These are phyloP conservation scores for Stegodyphus dumicola DNA, from an alignment of 1,140 invertebrate species.

Conservation along the genomic window DNA sequence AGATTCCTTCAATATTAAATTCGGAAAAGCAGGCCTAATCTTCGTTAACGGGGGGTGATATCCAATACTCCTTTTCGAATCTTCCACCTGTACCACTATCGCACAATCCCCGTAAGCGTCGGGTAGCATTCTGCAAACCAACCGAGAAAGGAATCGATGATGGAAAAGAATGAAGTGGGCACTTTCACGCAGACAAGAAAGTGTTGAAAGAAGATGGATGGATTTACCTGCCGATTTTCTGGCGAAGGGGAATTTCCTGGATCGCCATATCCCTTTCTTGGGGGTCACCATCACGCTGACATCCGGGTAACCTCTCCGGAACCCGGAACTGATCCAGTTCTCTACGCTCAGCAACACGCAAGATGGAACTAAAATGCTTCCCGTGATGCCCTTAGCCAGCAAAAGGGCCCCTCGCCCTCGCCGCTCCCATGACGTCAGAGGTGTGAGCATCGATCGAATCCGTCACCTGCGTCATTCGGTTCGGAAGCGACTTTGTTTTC, in stretches of 20 bases:
- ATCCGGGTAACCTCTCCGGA: not conserved
- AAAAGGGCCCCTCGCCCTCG: not conserved
- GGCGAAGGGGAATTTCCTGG: slow-evolving; percentile 41
- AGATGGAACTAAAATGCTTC: slow-evolving; percentile 29
- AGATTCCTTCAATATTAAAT: too few relatives aligned
- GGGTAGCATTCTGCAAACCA: too few relatives aligned
- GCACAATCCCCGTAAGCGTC: not conserved
- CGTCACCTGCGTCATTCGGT: slow-evolving; percentile 11
- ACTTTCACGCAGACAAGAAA: not conserved
- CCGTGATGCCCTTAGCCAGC: slow-evolving; percentile 23
- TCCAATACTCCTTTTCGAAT: too few relatives aligned
- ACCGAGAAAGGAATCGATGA: too few relatives aligned
- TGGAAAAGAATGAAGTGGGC: too few relatives aligned
- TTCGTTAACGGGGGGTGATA: too few relatives aligned
- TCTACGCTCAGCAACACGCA: slow-evolving; percentile 3
- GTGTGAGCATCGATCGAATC: slow-evolving; percentile 32
- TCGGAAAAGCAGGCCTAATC: too few relatives aligned
- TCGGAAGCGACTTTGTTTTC: too few relatives aligned
- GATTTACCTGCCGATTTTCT: slow-evolving; percentile 48
- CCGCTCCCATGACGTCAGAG: slow-evolving; percentile 38
- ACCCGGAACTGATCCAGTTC: not conserved
- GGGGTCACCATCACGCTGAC: slow-evolving; percentile 46
- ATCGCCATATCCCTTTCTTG: slow-evolving; percentile 56
- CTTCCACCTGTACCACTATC: not conserved
- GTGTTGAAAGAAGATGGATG: not conserved